These are phyloP conservation scores for Narcine bancroftii DNA, from an alignment of 2,113 vertebrate species.

Conservation along the genomic window DNA sequence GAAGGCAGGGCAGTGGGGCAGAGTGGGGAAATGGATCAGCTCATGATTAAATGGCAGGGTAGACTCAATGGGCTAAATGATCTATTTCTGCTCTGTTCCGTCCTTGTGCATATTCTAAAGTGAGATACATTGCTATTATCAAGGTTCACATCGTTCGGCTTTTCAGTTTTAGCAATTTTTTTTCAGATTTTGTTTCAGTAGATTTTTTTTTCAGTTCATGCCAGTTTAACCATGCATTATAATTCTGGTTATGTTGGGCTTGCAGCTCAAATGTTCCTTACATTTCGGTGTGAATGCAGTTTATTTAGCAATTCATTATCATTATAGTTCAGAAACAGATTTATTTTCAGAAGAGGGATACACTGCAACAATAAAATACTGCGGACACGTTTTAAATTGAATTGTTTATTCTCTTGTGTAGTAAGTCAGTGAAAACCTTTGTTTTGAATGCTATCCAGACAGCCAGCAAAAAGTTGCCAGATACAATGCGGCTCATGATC, in stretches of 20 bases:
- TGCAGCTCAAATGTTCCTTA: neutral
- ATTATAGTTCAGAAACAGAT: neutral
- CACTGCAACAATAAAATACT: too few species aligned
- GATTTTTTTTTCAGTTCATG: neutral
- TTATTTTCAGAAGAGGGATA: neutral
- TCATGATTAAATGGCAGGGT: too few species aligned
- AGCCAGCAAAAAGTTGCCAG: too few species aligned
- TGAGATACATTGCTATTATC: neutral
- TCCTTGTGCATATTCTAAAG: neutral
- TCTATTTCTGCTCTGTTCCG: too few species aligned
- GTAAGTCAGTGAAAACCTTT: too few species aligned
- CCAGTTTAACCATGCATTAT: neutral
- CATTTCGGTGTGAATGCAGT: neutral
- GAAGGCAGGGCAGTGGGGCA: too few species aligned
- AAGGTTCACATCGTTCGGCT: neutral
- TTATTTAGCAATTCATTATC: neutral
- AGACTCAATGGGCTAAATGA: too few species aligned
- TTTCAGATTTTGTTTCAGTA: neutral
- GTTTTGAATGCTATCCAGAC: too few species aligned
- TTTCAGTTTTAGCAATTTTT: neutral
- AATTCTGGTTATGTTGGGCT: neutral
- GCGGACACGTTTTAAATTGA: too few species aligned
- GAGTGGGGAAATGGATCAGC: too few species aligned
- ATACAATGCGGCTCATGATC: too few species aligned
- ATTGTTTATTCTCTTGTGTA: too few species aligned